These are phyloP conservation scores for Phalera bucephala DNA, from an alignment of 2,888 invertebrate species.

Conservation along the genomic window DNA sequence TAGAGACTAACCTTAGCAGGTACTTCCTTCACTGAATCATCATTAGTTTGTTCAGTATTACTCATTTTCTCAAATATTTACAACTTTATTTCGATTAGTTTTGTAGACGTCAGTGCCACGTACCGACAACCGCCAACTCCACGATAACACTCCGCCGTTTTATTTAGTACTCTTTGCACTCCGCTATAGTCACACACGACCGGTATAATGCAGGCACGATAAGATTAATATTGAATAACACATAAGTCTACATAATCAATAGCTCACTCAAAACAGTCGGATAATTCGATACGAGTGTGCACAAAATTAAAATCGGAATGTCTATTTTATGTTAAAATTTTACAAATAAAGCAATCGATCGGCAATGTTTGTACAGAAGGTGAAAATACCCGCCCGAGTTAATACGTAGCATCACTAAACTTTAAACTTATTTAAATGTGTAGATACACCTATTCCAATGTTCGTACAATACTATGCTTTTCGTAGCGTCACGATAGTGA, in stretches of 20 bases:
- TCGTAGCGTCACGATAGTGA: no score
- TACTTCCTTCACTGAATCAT: conserved; percentile 32
- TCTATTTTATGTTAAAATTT: conserved; percentile 26
- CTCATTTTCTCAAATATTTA: conserved; percentile 39
- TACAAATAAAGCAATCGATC: conserved; percentile 50
- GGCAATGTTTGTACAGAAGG: conserved; percentile 13
- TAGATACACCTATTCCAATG: no score
- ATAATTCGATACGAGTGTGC: conserved; percentile 40
- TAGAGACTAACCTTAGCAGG: conserved; percentile 51
- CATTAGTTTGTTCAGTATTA: conserved; percentile 38
- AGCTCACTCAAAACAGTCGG: conserved; percentile 46
- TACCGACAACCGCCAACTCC: conserved; percentile 58
- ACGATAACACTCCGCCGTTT: conserved; percentile 55
- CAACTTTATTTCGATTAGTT: conserved; percentile 12
- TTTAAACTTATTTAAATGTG: no score
- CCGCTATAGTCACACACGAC: conserved; percentile 10
- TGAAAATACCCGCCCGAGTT: no score
- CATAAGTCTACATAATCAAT: conserved; percentile 26
- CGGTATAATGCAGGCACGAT: conserved; percentile 41
- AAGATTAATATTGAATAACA: conserved; percentile 37
- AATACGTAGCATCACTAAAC: no score
- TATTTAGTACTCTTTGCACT: conserved; percentile 37
- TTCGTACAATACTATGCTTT: no score
- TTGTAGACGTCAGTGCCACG: conserved; percentile 60
- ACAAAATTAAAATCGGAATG: conserved; percentile 14